phyloP scores from a whole-genome alignment of 2,797 vertebrate species.

The Cossypha polioptera region DNA sequence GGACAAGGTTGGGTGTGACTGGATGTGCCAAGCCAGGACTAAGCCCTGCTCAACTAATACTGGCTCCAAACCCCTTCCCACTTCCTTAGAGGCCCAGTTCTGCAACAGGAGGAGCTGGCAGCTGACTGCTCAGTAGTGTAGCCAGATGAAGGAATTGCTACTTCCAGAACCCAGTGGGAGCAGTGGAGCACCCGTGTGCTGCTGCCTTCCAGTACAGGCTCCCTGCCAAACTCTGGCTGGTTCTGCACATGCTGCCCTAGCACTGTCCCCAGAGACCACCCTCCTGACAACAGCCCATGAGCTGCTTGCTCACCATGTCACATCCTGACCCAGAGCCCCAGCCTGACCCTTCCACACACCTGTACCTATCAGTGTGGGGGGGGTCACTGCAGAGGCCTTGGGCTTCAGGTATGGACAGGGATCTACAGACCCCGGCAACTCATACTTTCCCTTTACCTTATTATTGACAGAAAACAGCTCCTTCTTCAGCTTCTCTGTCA shows the following conservation, averaged over 20 bases:
- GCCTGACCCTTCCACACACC: neutral
- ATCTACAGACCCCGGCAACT: neutral
- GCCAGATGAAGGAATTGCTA: neutral
- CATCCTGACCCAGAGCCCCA: neutral
- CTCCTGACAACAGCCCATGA: neutral
- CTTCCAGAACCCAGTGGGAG: neutral
- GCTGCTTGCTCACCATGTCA: accelerated
- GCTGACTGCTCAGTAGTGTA: neutral
- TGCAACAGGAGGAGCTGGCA: neutral
- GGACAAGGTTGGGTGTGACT: neutral
- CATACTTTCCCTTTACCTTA: slow-evolving; percentile 80
- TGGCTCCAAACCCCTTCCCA: neutral
- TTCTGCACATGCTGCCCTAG: neutral
- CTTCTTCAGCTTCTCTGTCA: slow-evolving; percentile 89
- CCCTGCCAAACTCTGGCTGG: neutral
- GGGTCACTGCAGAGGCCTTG: neutral
- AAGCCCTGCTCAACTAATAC: neutral
- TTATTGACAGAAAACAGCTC: slow-evolving; percentile 85
- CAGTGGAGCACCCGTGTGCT: neutral
- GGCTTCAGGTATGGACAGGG: neutral
- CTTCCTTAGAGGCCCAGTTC: neutral
- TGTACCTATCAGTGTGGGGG: neutral
- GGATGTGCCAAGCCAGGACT: neutral
- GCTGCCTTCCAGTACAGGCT: neutral
- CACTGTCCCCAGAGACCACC: neutral